A percentile compares a stretch with the other conserved stretches of the same genome.
These are phyloP conservation scores for Myotis brandtii DNA, from an alignment of 2,113 vertebrate genomes.

Conservation along the genomic window DNA sequence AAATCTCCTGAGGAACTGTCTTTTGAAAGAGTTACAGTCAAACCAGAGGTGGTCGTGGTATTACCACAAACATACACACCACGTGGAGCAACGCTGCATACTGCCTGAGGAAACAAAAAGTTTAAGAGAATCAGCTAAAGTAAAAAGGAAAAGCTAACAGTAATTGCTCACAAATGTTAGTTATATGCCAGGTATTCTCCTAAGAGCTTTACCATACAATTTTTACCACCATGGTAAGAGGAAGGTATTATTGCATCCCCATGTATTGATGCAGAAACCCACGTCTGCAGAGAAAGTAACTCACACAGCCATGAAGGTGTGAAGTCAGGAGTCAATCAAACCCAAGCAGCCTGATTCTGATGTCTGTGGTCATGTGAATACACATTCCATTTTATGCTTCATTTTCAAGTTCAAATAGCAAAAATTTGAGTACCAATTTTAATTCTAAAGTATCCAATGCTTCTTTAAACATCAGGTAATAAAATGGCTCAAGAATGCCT, in stretches of 20 bases:
- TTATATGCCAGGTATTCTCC: not conserved
- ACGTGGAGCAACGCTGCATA: conserved; percentile 95
- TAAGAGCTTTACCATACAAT: not conserved
- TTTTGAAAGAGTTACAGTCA: conserved; percentile 96
- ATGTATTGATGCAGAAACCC: not conserved
- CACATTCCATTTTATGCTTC: not conserved
- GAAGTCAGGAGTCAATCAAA: conserved; percentile 2
- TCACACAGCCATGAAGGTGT: not conserved
- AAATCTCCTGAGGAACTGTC: conserved; percentile 95
- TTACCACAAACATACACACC: conserved; percentile 99
- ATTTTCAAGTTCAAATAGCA: conserved; percentile 30
- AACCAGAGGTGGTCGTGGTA: conserved; percentile 95
- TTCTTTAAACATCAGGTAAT: conserved; percentile 48
- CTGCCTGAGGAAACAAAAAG: conserved; percentile 88
- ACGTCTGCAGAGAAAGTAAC: not conserved
- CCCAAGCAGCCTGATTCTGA: not conserved
- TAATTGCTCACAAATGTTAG: not conserved
- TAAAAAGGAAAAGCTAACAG: not conserved
- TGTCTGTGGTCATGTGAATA: not conserved
- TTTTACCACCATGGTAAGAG: not conserved
- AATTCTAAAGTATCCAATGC: not conserved
- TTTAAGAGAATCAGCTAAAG: conserved; percentile 6
- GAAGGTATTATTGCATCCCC: not conserved
- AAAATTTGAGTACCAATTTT: conserved; percentile 28
- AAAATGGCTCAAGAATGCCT: not conserved